phyloP scores from a whole-genome alignment of 1,140 invertebrate genomes.

The Euura saliciscinereae region DNA sequence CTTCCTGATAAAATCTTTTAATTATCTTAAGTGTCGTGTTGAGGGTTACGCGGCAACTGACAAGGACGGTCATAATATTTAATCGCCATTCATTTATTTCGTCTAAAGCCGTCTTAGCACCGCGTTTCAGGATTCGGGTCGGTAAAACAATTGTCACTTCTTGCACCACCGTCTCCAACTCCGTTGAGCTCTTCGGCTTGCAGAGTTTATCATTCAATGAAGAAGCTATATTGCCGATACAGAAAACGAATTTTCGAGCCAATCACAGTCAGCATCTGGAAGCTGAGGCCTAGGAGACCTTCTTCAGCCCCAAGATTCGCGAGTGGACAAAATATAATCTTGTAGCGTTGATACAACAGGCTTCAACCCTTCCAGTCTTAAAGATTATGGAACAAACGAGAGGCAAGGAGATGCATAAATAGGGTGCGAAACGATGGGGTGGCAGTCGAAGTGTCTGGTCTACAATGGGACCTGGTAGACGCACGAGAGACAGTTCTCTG shows the following conservation, averaged over 20 bases:
- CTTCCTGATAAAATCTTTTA: conserved; percentile 47
- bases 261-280: no score
- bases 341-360: conserved; percentile 25
- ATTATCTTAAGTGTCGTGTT: conserved; percentile 61
- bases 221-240: no score
- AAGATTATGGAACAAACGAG: conserved; percentile 62
- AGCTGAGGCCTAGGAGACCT: neutral
- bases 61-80: conserved; percentile 60
- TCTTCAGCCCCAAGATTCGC: neutral
- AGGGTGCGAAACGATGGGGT: conserved; percentile 48
- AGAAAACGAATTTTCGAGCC: no score
- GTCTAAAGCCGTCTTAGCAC: conserved; percentile 30
- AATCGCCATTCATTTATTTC: conserved; percentile 58
- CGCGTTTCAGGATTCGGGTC: conserved; percentile 20
- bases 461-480: conserved; percentile 33
- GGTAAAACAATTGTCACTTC: conserved; percentile 40
- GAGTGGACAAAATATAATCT: conserved; percentile 44
- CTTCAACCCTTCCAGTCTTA: conserved; percentile 58
- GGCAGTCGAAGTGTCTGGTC: conserved; percentile 34
- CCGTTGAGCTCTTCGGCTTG: no score
- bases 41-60: conserved; percentile 25
- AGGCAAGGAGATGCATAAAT: conserved; percentile 45
- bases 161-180: no score
- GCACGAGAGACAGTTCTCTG: conserved; percentile 37
- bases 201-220: no score